Percentiles rank a stretch among this genome's conserved stretches.
These are phyloP conservation scores for Erithacus rubecula DNA, from an alignment of 2,797 vertebrate genomes.

Conservation along the genomic window DNA sequence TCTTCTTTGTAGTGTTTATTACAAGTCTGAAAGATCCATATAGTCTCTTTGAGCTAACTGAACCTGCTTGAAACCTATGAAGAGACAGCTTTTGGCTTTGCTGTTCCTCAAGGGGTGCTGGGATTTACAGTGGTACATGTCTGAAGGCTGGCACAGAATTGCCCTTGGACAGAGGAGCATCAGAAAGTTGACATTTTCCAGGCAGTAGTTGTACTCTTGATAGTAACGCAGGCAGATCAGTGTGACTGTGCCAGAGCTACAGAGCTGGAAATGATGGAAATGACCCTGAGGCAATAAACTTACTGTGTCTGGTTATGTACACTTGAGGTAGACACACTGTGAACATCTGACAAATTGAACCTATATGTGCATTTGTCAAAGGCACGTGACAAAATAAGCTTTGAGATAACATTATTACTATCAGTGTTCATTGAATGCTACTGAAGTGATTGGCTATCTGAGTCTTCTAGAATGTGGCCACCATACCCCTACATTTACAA, in stretches of 20 bases:
- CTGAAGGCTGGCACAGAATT: not conserved
- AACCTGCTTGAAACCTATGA: not conserved
- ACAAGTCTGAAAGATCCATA: not conserved
- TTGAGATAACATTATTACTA: not conserved
- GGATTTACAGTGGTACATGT: not conserved
- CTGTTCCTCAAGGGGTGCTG: not conserved
- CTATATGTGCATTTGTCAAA: not conserved
- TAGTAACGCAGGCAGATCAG: not conserved
- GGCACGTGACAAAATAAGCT: not conserved
- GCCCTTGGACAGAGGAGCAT: not conserved
- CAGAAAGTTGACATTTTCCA: not conserved
- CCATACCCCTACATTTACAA: not conserved
- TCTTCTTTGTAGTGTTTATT: not conserved
- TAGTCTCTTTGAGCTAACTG: not conserved
- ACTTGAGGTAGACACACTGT: not conserved
- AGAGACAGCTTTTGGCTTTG: not conserved
- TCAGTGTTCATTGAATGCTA: not conserved
- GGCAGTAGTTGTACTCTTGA: not conserved
- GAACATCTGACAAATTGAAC: not conserved
- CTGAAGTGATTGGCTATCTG: not conserved
- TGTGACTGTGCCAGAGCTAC: not conserved
- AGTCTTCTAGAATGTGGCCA: fast-evolving
- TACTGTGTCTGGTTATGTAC: not conserved
- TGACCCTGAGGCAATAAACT: not conserved
- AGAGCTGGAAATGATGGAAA: not conserved